Evolutionary conservation across 2,888 invertebrate genomes (phyloP).

Genomic region (Diadegma fenestrale): DNA sequence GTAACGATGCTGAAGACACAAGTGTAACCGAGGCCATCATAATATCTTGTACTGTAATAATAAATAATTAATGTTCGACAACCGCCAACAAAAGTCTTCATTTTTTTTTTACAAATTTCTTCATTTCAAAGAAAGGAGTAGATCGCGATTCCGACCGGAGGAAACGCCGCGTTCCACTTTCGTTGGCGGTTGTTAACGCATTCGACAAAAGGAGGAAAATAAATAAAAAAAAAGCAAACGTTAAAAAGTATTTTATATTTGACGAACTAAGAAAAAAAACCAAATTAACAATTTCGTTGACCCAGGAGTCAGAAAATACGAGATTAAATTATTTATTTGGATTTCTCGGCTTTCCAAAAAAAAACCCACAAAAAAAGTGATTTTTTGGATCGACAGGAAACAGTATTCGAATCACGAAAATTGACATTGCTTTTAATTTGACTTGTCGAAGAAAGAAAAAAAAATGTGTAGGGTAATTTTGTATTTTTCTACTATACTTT

Average conservation of each 20-base stretch:
- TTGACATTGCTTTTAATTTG: background rate
- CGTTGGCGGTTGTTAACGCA: constrained; percentile 55
- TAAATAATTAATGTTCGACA: constrained; percentile 57
- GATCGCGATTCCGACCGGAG: constrained; percentile 8
- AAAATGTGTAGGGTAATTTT: constrained; percentile 66
- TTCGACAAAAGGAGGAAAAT: constrained; percentile 18
- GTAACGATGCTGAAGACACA: constrained; percentile 70
- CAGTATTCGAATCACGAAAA: background rate
- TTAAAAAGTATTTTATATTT: constrained; percentile 65
- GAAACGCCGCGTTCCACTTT: constrained; percentile 22
- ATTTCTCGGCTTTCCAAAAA: background rate
- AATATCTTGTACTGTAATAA: constrained; percentile 79
- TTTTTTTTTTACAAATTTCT: constrained; percentile 22
- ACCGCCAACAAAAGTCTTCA: constrained; percentile 46
- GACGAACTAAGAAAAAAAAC: constrained; percentile 22
- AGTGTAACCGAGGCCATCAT: constrained; percentile 76
- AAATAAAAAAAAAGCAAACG: constrained; percentile 38
- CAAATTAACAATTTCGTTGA: constrained; percentile 43
- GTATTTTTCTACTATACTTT: constrained; percentile 69
- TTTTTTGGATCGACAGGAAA: background rate
- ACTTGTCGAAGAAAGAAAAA: constrained; percentile 23
- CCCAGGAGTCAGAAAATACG: constrained; percentile 42
- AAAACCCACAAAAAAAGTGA: too few species aligned
- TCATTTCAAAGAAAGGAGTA: background rate
- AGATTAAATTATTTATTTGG: constrained; percentile 21